phyloP scores from a whole-genome alignment of 1,140 invertebrate genomes.

The Trichonephila inaurata region DNA sequence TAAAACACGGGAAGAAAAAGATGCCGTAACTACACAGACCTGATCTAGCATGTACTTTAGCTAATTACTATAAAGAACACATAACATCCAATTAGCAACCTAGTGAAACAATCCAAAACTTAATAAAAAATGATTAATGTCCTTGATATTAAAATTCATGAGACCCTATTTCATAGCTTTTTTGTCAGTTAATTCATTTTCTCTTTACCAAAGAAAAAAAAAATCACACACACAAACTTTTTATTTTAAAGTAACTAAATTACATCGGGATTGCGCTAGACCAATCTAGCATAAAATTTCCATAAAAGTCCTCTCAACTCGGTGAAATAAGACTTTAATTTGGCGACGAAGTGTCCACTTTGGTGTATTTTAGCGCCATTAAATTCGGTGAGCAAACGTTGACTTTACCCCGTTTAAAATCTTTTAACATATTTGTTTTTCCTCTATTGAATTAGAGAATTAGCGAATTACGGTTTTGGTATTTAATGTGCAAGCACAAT shows the following conservation, averaged over 20 bases:
- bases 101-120: not conserved
- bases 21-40: not conserved
- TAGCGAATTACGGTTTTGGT: not conserved
- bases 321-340: slow-evolving; percentile 4
- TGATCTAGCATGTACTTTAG: not conserved
- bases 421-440: not conserved
- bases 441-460: slow-evolving; percentile 9
- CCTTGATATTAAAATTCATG: slow-evolving; percentile 32
- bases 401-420: not conserved
- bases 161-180: not conserved
- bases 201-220: not conserved
- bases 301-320: not conserved
- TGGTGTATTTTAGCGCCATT: slow-evolving; percentile 20
- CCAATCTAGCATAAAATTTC: not conserved
- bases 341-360: not conserved
- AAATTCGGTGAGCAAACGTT: slow-evolving; percentile 23
- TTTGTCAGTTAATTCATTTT: not conserved
- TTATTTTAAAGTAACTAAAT: not conserved
- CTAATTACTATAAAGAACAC: not conserved
- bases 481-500: not conserved
- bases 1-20: not conserved
- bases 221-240: not conserved
- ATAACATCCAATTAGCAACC: not conserved
- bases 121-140: slow-evolving; percentile 31
- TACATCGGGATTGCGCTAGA: not conserved